Evolutionary conservation across 2,888 invertebrate species (phyloP).

Genomic region (Pharmacophagus antenor): DNA sequence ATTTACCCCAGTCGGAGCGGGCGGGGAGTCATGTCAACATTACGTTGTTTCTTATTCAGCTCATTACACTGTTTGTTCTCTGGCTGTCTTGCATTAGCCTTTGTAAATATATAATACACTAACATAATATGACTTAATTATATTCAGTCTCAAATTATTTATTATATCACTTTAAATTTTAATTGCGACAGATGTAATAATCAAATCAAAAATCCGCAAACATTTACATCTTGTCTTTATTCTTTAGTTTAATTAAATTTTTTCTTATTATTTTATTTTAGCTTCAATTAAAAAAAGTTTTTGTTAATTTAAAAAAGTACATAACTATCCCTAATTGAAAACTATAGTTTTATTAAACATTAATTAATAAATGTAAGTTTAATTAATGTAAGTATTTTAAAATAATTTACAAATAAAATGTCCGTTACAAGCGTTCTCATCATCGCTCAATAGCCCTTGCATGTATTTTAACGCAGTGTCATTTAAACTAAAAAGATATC

Average conservation of each 20-base stretch:
- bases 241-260: too few relatives aligned
- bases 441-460: conserved; percentile 16
- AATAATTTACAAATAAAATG: conserved; percentile 22
- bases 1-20: background rate
- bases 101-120: background rate
- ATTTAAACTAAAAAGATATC: conserved; percentile 25
- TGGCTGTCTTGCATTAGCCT: background rate
- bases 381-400: background rate
- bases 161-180: background rate
- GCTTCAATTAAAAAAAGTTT: background rate
- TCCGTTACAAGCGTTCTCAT: conserved; percentile 17
- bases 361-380: background rate
- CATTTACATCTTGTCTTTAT: too few relatives aligned
- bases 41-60: conserved; percentile 10
- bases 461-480: conserved; percentile 20
- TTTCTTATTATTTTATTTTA: background rate
- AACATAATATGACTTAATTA: background rate
- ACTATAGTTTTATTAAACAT: background rate
- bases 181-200: too few relatives aligned
- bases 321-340: background rate
- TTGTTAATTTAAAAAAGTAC: background rate
- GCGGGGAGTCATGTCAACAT: background rate
- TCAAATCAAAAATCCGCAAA: too few relatives aligned
- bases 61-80: conserved; percentile 6
- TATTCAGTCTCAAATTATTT: background rate